Percentiles rank a stretch among this genome's conserved stretches.
Evolutionary conservation across 2,888 invertebrate species (phyloP).

Genomic region (Thelaira solivaga): DNA sequence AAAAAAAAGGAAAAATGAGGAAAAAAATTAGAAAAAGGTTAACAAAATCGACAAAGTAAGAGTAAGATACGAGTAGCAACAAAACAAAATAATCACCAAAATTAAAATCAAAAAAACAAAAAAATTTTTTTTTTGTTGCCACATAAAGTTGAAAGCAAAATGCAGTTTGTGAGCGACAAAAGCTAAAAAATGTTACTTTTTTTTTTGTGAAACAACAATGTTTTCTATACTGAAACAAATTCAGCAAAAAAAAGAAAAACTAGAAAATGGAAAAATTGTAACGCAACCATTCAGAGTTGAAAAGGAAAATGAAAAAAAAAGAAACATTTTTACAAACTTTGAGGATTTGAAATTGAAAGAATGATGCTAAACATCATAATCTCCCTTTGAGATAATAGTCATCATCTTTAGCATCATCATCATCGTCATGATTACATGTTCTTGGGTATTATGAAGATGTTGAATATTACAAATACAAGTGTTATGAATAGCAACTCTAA

Average conservation of each 20-base stretch:
- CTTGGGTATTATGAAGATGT: conserved; percentile 16
- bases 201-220: too few species aligned
- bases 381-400: neutral
- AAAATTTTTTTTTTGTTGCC: neutral
- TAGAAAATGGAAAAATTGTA: neutral
- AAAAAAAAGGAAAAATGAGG: conserved; percentile 13
- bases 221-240: neutral
- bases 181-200: conserved; percentile 41
- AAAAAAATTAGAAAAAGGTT: conserved; percentile 64
- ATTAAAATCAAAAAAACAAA: conserved; percentile 38
- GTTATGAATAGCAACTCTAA: neutral
- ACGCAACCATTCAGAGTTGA: conserved; percentile 2
- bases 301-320: conserved; percentile 18
- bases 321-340: conserved; percentile 18
- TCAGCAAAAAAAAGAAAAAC: neutral
- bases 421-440: neutral
- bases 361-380: conserved; percentile 42
- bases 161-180: conserved; percentile 43
- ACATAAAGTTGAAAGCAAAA: conserved; percentile 4
- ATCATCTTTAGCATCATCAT: conserved; percentile 4
- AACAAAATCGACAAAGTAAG: conserved; percentile 57
- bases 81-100: conserved; percentile 17
- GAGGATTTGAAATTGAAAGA: conserved; percentile 31
- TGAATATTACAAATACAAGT: conserved; percentile 15
- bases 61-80: conserved; percentile 36